A percentile compares a stretch with the other conserved stretches of the same genome.
Conservation (phyloP, 2,888 invertebrate species). For the Oscheius sp. region DNA sequence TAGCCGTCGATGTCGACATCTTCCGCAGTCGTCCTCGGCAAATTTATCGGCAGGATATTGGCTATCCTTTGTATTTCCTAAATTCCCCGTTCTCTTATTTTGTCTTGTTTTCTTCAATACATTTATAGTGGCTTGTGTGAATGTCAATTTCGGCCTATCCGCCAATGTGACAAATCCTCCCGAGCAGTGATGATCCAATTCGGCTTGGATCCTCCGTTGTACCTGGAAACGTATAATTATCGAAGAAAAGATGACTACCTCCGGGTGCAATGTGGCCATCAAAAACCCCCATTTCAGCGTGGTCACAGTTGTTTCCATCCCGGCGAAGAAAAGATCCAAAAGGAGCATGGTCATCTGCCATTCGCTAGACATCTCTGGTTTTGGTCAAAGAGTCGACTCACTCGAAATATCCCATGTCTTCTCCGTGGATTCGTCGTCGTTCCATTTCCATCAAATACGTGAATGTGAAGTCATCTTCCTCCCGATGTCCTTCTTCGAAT, state of each 20-base stretch:
- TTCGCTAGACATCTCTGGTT: too few species aligned
- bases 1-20: conserved; percentile 67
- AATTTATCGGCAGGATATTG: conserved; percentile 73
- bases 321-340: conserved; percentile 72
- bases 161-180: conserved; percentile 48
- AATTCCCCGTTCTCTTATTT: conserved; percentile 22
- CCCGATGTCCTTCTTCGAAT: conserved; percentile 45
- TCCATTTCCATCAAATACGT: conserved; percentile 70
- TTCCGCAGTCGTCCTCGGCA: conserved; percentile 65
- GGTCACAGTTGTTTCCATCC: conserved; percentile 72
- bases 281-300: conserved; percentile 72
- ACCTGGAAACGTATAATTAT: not conserved
- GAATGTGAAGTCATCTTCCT: conserved; percentile 67
- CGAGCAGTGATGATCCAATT: conserved; percentile 53
- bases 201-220: conserved; percentile 56
- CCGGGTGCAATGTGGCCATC: conserved; percentile 53
- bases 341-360: conserved; percentile 71
- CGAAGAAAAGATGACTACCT: conserved; percentile 27
- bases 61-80: conserved; percentile 72
- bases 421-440: conserved; percentile 49
- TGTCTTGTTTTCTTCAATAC: conserved; percentile 36
- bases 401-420: conserved; percentile 65
- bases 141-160: conserved; percentile 62
- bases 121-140: conserved; percentile 67
- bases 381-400: conserved; percentile 34